Percentiles rank a stretch among this genome's conserved stretches.
Conservation (phyloP, 1,140 invertebrate genomes). For the Proctacanthus coquilletti region DNA sequence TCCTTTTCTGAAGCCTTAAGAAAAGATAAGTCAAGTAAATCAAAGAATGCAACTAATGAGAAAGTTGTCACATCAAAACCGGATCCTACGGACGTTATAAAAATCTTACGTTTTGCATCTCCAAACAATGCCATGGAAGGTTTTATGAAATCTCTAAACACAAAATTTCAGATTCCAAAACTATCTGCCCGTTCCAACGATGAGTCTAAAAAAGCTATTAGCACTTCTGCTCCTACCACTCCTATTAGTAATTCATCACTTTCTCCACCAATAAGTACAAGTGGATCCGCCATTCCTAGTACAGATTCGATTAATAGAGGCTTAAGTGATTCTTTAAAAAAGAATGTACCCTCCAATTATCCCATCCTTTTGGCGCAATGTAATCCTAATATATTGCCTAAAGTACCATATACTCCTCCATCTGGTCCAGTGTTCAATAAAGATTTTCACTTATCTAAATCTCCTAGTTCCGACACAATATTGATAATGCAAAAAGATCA, state of each 20-base stretch:
- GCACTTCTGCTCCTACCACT: background rate
- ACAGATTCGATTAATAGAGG: background rate
- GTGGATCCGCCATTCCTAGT: background rate
- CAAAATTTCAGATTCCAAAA: slow-evolving; percentile 77
- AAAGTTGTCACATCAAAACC: no score
- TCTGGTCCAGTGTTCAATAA: no score
- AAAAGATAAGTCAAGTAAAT: background rate
- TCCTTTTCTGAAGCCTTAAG: slow-evolving; percentile 16
- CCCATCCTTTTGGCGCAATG: no score
- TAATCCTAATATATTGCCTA: no score
- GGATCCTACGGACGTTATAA: slow-evolving; percentile 27
- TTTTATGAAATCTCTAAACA: slow-evolving; percentile 60
- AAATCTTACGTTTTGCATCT: slow-evolving; percentile 24
- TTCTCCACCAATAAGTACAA: background rate
- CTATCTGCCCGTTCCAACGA: slow-evolving; percentile 40
- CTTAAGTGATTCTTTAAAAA: background rate
- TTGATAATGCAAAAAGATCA: no score
- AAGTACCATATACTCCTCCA: no score
- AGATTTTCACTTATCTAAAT: no score
- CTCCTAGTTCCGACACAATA: no score
- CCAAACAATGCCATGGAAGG: slow-evolving; percentile 41
- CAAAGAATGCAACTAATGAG: no score
- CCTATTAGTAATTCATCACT: background rate
- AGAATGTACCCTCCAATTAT: background rate
- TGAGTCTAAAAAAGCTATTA: background rate